Percentiles rank a stretch among this genome's conserved stretches.
Evolutionary conservation across 53 echinoderm and acorn worm genomes (phyloP).

Genomic region (Actinopyga echinites): DNA sequence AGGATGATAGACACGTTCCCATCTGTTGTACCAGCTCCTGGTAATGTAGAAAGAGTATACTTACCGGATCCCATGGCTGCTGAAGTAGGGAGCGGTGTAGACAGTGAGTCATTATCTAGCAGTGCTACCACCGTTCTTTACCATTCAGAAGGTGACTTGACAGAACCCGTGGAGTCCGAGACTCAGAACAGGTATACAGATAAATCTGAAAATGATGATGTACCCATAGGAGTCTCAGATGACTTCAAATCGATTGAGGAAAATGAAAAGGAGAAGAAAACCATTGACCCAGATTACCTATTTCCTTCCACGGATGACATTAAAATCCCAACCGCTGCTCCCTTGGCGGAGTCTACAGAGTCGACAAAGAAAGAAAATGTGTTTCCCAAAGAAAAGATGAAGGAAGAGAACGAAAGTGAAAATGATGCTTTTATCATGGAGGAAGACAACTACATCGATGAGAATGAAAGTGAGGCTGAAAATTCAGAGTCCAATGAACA

Average conservation of each 20-base stretch:
- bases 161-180: neutral
- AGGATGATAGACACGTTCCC: neutral
- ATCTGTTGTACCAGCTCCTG: neutral
- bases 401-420: conserved; percentile 1
- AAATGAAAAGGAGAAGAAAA: neutral
- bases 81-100: conserved; percentile 22
- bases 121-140: neutral
- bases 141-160: neutral
- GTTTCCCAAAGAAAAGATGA: neutral
- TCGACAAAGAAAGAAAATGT: neutral
- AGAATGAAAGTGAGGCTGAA: neutral
- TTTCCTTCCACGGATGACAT: conserved; percentile 19
- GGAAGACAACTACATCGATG: conserved; percentile 10
- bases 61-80: conserved; percentile 9
- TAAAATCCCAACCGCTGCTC: neutral
- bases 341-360: neutral
- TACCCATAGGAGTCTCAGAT: neutral
- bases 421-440: conserved; percentile 29
- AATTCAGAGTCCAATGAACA: neutral
- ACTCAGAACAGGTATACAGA: neutral
- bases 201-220: neutral
- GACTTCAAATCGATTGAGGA: neutral
- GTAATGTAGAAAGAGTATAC: neutral
- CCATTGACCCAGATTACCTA: conserved; percentile 13
- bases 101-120: neutral